A percentile compares a stretch with the other conserved stretches of the same genome.
Evolutionary conservation across 1,140 invertebrate genomes (phyloP).

Genomic region (Lepidurus apus): DNA sequence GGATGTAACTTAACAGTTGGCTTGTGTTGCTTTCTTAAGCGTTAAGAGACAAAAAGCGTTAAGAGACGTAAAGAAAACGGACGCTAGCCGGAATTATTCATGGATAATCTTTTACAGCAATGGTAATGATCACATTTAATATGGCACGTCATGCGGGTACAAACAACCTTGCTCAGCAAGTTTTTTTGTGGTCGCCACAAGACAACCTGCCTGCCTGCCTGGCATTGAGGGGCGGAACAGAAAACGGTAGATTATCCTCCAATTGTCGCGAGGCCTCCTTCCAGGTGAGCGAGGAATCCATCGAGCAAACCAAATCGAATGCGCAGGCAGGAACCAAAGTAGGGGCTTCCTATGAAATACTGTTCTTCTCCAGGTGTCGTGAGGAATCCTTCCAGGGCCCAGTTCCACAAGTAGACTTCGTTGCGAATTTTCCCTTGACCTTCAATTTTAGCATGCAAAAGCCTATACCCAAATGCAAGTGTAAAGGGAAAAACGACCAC

Average conservation of each 20-base stretch:
- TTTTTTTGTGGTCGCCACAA: neutral
- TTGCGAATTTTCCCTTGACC: no score
- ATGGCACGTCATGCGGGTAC: neutral
- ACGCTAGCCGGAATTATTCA: neutral
- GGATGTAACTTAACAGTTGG: neutral
- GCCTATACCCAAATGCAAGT: no score
- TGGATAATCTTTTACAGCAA: neutral
- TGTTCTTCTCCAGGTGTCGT: no score
- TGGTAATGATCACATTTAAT: neutral
- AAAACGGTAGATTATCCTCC: constrained; percentile 13
- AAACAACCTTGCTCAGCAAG: neutral
- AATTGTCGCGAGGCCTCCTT: no score
- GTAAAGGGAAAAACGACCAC: no score
- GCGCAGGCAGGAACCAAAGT: no score
- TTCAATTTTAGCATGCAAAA: no score
- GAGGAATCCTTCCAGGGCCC: no score
- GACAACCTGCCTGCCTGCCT: neutral
- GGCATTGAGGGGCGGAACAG: neutral
- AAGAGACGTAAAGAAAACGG: neutral
- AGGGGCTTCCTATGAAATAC: no score
- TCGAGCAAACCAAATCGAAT: no score
- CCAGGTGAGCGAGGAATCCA: no score
- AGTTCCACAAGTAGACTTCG: no score
- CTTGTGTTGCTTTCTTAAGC: neutral
- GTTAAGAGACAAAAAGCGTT: neutral